Percentiles rank a stretch among this genome's conserved stretches.
Conservation (phyloP, 2,888 invertebrate genomes). For the Acanthacorydalis orientalis region DNA sequence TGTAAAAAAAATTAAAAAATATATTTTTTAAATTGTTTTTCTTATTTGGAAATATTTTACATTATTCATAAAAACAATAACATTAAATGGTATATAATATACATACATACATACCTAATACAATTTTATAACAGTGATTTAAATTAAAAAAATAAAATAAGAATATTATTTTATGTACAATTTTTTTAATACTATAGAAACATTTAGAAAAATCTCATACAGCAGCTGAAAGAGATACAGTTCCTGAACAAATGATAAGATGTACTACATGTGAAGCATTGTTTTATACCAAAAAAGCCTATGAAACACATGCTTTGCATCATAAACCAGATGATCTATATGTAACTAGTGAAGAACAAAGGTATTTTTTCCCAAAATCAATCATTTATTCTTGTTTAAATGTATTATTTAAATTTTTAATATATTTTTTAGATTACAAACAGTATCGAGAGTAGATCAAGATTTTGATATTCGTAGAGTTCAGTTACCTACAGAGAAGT, state of each 20-base stretch:
- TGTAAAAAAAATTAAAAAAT: constrained; percentile 2
- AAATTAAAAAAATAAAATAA: too few relatives aligned
- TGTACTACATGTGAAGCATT: constrained; percentile 48
- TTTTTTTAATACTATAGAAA: constrained; percentile 23
- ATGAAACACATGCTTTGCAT: constrained; percentile 42
- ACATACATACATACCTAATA: not conserved
- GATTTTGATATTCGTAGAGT: constrained; percentile 33
- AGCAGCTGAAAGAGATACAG: constrained; percentile 30
- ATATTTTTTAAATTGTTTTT: not conserved
- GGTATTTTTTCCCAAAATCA: constrained; percentile 12
- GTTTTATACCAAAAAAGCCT: constrained; percentile 46
- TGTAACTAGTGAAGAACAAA: constrained; percentile 36
- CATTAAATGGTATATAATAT: not conserved
- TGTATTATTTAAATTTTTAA: constrained; percentile 1
- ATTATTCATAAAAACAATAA: not conserved
- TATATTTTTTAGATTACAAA: constrained; percentile 21
- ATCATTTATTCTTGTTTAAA: too few relatives aligned
- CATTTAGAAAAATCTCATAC: constrained; percentile 34
- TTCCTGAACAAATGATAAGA: constrained; percentile 35
- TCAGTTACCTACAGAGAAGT: constrained; percentile 9
- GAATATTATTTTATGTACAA: not conserved
- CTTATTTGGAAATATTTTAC: not conserved
- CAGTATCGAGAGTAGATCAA: constrained; percentile 31
- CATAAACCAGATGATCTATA: constrained; percentile 43
- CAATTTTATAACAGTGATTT: too few relatives aligned